Percentiles rank a stretch among this genome's conserved stretches.
phyloP scores from a whole-genome alignment of 2,888 invertebrate species.

The Onchidella celtica region DNA sequence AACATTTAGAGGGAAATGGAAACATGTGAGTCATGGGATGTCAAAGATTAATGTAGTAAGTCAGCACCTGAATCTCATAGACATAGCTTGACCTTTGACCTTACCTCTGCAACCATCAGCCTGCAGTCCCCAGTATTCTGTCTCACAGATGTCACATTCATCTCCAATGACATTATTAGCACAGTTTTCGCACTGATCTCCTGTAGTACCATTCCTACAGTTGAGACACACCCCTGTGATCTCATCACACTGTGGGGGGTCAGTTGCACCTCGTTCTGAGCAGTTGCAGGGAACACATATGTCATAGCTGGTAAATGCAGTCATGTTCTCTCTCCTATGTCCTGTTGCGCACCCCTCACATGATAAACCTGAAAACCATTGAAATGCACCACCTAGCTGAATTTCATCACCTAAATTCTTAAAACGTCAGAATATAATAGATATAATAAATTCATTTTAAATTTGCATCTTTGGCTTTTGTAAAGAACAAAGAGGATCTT shows the following conservation, averaged over 20 bases:
- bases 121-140: slow-evolving; percentile 60
- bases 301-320: slow-evolving; percentile 48
- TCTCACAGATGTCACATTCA: slow-evolving; percentile 57
- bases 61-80: too few species aligned
- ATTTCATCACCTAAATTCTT: too few species aligned
- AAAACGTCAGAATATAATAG: too few species aligned
- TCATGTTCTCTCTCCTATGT: slow-evolving; percentile 16
- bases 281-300: slow-evolving; percentile 62
- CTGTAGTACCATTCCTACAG: slow-evolving; percentile 65
- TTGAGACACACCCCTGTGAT: slow-evolving; percentile 60
- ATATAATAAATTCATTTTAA: too few species aligned
- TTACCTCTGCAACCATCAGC: slow-evolving; percentile 62
- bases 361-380: slow-evolving; percentile 60
- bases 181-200: slow-evolving; percentile 61
- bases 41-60: too few species aligned
- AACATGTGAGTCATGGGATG: too few species aligned
- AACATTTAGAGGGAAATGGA: too few species aligned
- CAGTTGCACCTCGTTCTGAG: slow-evolving; percentile 48
- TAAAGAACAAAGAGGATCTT: too few species aligned
- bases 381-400: too few species aligned
- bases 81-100: too few species aligned
- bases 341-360: slow-evolving; percentile 66
- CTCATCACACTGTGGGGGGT: slow-evolving; percentile 59
- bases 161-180: slow-evolving; percentile 54
- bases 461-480: too few species aligned